phyloP scores from a whole-genome alignment of 2,888 invertebrate genomes.

The Anthrax anthrax region DNA sequence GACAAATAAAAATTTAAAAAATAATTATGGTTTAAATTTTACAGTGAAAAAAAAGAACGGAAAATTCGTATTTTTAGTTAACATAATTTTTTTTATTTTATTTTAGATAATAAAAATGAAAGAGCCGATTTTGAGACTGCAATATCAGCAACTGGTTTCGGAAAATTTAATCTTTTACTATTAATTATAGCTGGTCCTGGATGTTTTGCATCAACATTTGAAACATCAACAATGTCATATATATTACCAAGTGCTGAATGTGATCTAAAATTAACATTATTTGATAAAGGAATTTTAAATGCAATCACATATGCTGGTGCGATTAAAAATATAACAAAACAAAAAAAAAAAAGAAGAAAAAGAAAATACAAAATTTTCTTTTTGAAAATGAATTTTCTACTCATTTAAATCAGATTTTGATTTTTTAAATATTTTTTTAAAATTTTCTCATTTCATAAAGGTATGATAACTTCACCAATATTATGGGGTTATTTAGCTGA shows the following conservation, averaged over 20 bases:
- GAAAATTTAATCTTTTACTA: constrained; percentile 51
- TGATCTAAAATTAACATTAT: constrained; percentile 48
- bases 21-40: no score
- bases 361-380: no score
- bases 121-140: constrained; percentile 56
- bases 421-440: neutral
- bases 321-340: neutral
- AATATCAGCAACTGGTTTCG: constrained; percentile 51
- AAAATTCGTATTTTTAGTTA: neutral
- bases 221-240: constrained; percentile 57
- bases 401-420: neutral
- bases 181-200: constrained; percentile 46
- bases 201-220: constrained; percentile 53
- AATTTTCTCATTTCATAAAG: constrained; percentile 30
- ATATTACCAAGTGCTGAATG: constrained; percentile 63
- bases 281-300: constrained; percentile 57
- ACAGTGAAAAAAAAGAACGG: no score
- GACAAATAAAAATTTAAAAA: no score
- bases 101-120: constrained; percentile 10
- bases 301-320: constrained; percentile 58
- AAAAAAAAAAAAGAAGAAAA: no score
- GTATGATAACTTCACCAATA: constrained; percentile 60
- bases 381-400: neutral
- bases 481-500: constrained; percentile 68
- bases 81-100: neutral